Evolutionary conservation across 1,140 invertebrate genomes (phyloP).

Genomic region (Lanistes nyassanus): DNA sequence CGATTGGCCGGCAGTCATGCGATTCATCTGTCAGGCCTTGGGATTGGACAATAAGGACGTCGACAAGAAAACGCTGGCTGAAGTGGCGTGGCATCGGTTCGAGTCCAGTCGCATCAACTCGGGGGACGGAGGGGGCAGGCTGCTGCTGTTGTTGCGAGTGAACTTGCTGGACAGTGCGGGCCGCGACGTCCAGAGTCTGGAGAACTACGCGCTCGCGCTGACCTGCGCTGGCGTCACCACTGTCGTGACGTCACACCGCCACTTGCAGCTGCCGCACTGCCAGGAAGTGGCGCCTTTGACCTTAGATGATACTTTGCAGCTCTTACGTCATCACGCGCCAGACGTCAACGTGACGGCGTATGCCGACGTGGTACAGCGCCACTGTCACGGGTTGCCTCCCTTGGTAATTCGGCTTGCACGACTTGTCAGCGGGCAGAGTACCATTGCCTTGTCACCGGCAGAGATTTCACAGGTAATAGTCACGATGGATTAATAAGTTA

Average conservation of each 20-base stretch:
- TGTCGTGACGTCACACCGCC: constrained; percentile 14
- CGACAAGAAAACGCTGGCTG: neutral
- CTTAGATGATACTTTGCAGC: neutral
- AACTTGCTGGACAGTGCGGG: neutral
- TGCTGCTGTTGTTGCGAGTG: neutral
- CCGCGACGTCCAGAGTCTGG: neutral
- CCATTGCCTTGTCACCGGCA: neutral
- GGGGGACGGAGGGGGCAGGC: neutral
- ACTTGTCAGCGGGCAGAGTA: neutral
- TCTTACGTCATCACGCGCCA: constrained; percentile 14
- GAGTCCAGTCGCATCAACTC: no score
- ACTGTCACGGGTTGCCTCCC: constrained; percentile 10
- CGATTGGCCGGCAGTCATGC: constrained; percentile 19
- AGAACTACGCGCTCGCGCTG: neutral
- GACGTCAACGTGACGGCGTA: neutral
- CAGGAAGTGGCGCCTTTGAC: neutral
- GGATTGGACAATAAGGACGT: constrained; percentile 6
- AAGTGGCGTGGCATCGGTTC: neutral
- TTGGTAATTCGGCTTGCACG: neutral
- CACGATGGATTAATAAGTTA: no score
- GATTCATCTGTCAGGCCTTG: constrained; percentile 1
- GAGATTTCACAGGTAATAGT: constrained; percentile 11
- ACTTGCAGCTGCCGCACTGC: neutral
- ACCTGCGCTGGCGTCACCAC: constrained; percentile 9
- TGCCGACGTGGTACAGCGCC: neutral